phyloP scores from a whole-genome alignment of 2,113 vertebrate genomes.

The Ciconia stormi region DNA sequence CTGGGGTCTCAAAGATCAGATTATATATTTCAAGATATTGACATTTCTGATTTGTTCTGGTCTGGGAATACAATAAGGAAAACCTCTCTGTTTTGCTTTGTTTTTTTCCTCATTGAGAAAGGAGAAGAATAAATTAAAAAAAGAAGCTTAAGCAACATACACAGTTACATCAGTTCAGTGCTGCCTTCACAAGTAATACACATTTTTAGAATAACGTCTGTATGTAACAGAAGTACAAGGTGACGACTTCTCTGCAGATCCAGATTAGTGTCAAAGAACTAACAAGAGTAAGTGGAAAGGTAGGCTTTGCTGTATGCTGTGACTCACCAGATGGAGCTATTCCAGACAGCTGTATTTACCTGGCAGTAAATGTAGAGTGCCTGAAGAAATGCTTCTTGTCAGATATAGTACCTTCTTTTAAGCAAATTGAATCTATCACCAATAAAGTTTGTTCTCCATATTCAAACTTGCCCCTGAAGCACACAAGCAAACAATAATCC shows the following conservation, averaged over 20 bases:
- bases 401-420: neutral
- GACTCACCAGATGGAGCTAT: neutral
- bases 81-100: neutral
- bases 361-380: neutral
- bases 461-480: neutral
- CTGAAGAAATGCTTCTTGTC: neutral
- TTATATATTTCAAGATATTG: slow-evolving; percentile 1
- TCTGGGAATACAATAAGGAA: neutral
- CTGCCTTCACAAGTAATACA: neutral
- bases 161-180: neutral
- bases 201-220: neutral
- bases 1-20: neutral
- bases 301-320: neutral
- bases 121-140: neutral
- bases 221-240: neutral
- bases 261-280: neutral
- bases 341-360: neutral
- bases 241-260: neutral
- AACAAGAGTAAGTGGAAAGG: neutral
- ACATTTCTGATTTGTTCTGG: neutral
- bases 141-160: neutral
- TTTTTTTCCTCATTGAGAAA: neutral
- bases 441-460: neutral
- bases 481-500: slow-evolving; percentile 6
- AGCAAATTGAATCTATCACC: neutral